phyloP scores from a whole-genome alignment of 2,797 vertebrate species.

The Neomorphus geoffroyi region DNA sequence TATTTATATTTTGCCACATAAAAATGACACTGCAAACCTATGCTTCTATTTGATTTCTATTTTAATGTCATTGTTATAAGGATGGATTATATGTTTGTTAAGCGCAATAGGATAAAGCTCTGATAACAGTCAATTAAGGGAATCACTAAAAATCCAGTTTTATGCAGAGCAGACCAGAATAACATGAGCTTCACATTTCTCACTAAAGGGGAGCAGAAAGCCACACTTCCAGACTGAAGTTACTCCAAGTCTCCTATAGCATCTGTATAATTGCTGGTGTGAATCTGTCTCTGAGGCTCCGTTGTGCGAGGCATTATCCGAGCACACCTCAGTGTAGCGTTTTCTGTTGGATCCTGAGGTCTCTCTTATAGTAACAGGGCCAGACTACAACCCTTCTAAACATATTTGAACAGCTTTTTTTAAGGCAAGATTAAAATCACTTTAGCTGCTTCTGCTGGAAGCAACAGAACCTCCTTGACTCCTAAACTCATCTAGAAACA shows the following conservation, averaged over 20 bases:
- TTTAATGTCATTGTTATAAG: no score
- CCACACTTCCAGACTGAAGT: accelerated
- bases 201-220: background rate
- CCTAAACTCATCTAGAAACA: background rate
- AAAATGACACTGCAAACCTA: no score
- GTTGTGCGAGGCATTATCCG: accelerated
- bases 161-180: no score
- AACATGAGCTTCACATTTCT: background rate
- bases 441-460: background rate
- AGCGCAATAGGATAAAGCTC: no score
- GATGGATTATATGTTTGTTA: no score
- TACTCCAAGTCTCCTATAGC: background rate
- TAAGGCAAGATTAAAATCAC: background rate
- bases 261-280: no score
- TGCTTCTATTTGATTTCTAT: no score
- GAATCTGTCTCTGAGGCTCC: accelerated
- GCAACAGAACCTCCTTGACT: background rate
- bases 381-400: background rate
- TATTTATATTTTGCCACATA: no score
- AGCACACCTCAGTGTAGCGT: accelerated
- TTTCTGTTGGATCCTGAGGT: no score
- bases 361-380: background rate
- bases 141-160: no score
- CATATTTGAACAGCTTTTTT: background rate
- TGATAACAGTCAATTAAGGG: no score